These are phyloP conservation scores for Folsomia candida DNA, from an alignment of 2,888 invertebrate species.

Conservation along the genomic window DNA sequence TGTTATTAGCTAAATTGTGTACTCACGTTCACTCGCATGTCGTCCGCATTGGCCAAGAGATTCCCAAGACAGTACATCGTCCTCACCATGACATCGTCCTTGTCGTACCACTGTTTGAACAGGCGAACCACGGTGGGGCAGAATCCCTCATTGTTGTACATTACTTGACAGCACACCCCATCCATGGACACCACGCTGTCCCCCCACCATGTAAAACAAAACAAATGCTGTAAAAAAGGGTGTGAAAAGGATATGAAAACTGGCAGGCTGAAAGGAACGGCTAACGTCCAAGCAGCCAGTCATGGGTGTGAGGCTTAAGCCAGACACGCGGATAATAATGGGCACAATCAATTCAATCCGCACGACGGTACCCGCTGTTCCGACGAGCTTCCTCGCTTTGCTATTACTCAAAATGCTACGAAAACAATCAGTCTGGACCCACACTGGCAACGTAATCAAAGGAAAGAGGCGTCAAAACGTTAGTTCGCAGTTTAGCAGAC, in stretches of 20 bases:
- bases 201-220: not conserved
- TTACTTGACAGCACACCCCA: conserved; percentile 41
- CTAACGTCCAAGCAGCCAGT: too few relatives aligned
- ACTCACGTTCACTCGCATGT: conserved; percentile 43
- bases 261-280: too few relatives aligned
- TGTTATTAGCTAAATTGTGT: not conserved
- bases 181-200: conserved; percentile 45
- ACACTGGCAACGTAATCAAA: too few relatives aligned
- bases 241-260: not conserved
- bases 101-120: conserved; percentile 42
- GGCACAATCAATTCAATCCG: too few relatives aligned
- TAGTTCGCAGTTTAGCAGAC: too few relatives aligned
- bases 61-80: conserved; percentile 48
- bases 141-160: conserved; percentile 37
- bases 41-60: conserved; percentile 44
- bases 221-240: not conserved
- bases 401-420: too few relatives aligned
- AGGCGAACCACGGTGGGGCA: conserved; percentile 39
- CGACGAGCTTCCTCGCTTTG: too few relatives aligned
- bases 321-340: too few relatives aligned
- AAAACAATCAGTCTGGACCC: too few relatives aligned
- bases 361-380: too few relatives aligned
- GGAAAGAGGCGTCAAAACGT: too few relatives aligned
- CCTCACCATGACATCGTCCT: conserved; percentile 48
- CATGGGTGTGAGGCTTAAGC: too few relatives aligned